phyloP scores from a whole-genome alignment of 2,888 invertebrate species.

The Spodoptera littoralis region DNA sequence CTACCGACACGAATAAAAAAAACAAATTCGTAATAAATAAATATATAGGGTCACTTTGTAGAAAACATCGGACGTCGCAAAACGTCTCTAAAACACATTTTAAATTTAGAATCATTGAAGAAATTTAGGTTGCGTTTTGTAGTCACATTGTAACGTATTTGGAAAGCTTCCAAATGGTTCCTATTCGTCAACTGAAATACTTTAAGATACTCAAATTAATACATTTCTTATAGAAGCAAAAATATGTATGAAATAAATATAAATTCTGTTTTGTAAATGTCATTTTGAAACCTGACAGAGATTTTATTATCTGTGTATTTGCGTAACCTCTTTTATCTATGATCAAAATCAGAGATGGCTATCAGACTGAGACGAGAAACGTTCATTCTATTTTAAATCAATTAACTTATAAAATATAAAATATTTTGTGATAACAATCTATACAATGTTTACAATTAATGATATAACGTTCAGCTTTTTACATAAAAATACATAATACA shows the following conservation, averaged over 20 bases:
- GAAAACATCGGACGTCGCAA: slow-evolving; percentile 41
- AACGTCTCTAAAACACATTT: slow-evolving; percentile 34
- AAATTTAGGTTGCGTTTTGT: slow-evolving; percentile 61
- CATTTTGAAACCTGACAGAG: slow-evolving; percentile 32
- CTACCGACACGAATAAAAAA: not conserved
- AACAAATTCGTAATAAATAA: slow-evolving; percentile 12
- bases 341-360: slow-evolving; percentile 43
- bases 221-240: slow-evolving; percentile 28
- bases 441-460: not conserved
- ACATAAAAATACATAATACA: slow-evolving; percentile 17
- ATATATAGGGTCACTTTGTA: slow-evolving; percentile 45
- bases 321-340: slow-evolving; percentile 30
- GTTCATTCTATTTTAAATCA: slow-evolving; percentile 31
- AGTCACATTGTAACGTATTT: slow-evolving; percentile 57
- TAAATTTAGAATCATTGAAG: slow-evolving; percentile 58
- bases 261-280: slow-evolving; percentile 13
- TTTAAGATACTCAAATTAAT: slow-evolving; percentile 34
- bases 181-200: slow-evolving; percentile 52
- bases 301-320: slow-evolving; percentile 27
- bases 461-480: slow-evolving; percentile 9
- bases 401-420: slow-evolving; percentile 48
- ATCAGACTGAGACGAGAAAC: slow-evolving; percentile 32
- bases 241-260: slow-evolving; percentile 16
- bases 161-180: slow-evolving; percentile 62
- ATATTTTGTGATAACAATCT: slow-evolving; percentile 29